phyloP scores from a whole-genome alignment of 2,797 vertebrate genomes.

The Ctenopoma kingsleyae region DNA sequence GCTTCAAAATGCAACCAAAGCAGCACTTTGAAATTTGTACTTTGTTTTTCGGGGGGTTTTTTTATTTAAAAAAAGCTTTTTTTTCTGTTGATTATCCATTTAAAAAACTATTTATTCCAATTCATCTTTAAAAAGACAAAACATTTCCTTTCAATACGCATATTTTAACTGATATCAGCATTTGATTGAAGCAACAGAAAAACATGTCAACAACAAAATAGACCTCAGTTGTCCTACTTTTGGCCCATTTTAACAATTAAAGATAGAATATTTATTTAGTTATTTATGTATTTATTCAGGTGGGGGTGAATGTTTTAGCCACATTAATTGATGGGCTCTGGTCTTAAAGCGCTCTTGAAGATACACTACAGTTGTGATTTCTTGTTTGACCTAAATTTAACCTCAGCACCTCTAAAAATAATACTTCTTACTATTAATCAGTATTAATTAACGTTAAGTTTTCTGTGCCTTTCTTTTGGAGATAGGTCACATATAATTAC shows the following conservation, averaged over 20 bases:
- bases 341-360: no score
- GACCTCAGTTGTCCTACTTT: conserved; percentile 69
- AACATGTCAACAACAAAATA: conserved; percentile 80
- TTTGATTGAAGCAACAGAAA: conserved; percentile 73
- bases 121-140: conserved; percentile 78
- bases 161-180: conserved; percentile 76
- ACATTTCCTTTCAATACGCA: conserved; percentile 71
- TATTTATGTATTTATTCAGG: neutral
- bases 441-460: no score
- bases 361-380: no score
- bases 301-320: neutral
- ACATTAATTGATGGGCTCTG: neutral
- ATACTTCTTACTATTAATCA: no score
- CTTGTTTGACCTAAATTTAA: no score
- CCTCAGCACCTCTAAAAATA: no score
- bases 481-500: no score
- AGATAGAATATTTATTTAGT: conserved; percentile 19
- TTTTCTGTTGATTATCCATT: conserved; percentile 71
- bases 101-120: conserved; percentile 72
- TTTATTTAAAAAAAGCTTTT: conserved; percentile 50
- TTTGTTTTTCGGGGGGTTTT: conserved; percentile 63
- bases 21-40: conserved; percentile 71
- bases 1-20: conserved; percentile 70
- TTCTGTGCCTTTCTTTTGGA: no score
- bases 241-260: conserved; percentile 53